Conservation (phyloP, 2,888 invertebrate genomes). For the Lissonota sp. region DNA sequence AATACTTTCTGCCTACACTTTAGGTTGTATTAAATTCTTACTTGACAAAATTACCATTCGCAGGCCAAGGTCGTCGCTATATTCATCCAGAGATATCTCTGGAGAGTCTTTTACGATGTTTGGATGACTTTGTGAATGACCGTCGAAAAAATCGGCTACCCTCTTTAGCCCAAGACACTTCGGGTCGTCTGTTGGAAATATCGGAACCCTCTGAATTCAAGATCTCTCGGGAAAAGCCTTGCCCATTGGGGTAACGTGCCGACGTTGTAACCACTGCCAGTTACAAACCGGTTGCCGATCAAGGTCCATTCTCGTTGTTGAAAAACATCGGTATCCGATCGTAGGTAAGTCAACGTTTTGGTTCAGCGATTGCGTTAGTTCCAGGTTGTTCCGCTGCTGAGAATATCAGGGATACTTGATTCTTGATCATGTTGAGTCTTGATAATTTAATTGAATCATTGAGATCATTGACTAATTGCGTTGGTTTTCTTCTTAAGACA, state of each 20-base stretch:
- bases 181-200: neutral
- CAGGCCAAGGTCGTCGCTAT: no score
- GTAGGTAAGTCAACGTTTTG: conserved; percentile 20
- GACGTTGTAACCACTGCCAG: conserved; percentile 26
- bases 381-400: conserved; percentile 1
- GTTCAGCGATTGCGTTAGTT: neutral
- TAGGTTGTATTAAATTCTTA: no score
- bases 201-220: neutral
- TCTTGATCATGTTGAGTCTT: no score
- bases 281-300: conserved; percentile 28
- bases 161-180: neutral
- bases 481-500: no score
- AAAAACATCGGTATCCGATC: neutral
- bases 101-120: neutral
- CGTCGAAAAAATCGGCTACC: neutral
- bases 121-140: neutral
- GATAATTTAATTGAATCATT: no score
- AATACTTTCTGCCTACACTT: no score
- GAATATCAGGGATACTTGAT: neutral
- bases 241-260: conserved; percentile 36
- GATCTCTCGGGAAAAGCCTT: neutral
- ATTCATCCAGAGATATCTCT: no score
- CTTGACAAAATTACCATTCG: no score
- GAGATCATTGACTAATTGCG: no score
- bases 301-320: conserved; percentile 7